Base-by-base conservation (phyloP, 2,113 vertebrate genomes). In the Oceanites oceanicus region DNA sequence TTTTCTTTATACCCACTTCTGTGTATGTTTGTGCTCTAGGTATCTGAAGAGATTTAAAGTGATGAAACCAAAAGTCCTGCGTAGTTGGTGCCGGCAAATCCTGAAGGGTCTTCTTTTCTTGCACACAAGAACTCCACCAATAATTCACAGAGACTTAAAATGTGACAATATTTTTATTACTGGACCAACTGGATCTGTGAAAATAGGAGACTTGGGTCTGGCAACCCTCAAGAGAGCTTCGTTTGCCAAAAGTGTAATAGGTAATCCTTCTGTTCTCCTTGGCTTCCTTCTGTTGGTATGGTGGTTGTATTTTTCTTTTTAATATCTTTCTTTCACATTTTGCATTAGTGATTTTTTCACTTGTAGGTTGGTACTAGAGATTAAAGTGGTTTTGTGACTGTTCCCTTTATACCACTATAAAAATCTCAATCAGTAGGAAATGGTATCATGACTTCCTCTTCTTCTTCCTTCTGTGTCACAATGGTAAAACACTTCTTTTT, bases 131-230 rank as follows among this genome's bases (percentile, higher is more conserved):
- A 98, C 99, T 11, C 99, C 99, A 55, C 99, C 99, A 52, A 99
- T 99, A 97, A 99, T 99, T 98, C 99, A 99, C 98, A 98, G 99
- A 86, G 99, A 99, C 97, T 98, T 99, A 61, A 99, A 99, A 98
- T 99, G 99, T 71, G 99, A 99, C 98, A 99, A 99, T 98, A 99
- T 99, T 98, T 99, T 99, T 97, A 99, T 99, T 97, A 99, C 99
- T 13, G 99, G 99, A 84, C 99, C 99, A 73, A 99, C 99, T 4
- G 99, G 99, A 92, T 99, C 99, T 13, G 99, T 99, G 89, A 99
- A 99, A 97, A 99, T 99, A 10, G 99, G 99, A 44, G 99, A 99
- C 91, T 98, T 99, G 93, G 99, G 99, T 81, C 95, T 99, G 94
- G 99, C 99, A 62, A 99, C 99, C 36, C 98, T 99, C 86, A 99